Evolutionary conservation across 2,888 invertebrate genomes (phyloP).

Genomic region (Poecilus cupreus): DNA sequence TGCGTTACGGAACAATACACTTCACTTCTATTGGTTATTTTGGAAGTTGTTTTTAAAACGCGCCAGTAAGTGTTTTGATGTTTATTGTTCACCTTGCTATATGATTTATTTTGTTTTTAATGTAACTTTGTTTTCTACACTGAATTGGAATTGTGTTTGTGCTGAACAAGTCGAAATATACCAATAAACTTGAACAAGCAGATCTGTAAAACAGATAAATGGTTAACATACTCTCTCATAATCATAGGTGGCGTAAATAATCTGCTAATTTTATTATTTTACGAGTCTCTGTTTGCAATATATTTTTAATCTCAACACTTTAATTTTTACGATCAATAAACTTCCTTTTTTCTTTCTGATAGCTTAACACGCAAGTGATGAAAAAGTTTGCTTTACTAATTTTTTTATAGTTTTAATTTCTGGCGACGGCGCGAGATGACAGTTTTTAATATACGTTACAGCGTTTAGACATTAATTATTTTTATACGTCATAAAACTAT

Average conservation of each 20-base stretch:
- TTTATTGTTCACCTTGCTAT: conserved; percentile 1
- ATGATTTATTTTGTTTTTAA: conserved; percentile 40
- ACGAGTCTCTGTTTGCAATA: too few species aligned
- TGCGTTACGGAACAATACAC: neutral
- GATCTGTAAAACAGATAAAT: too few species aligned
- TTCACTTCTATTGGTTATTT: neutral
- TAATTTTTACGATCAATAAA: neutral
- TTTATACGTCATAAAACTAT: conserved; percentile 17
- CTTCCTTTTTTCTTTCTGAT: neutral
- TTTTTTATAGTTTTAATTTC: neutral
- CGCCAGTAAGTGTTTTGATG: neutral
- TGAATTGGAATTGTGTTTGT: neutral
- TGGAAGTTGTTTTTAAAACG: neutral
- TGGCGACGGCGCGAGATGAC: neutral
- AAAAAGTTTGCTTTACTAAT: neutral
- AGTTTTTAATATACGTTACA: conserved; percentile 18
- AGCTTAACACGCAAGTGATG: too few species aligned
- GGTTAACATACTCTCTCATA: too few species aligned
- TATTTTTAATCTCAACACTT: neutral
- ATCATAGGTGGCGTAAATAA: too few species aligned
- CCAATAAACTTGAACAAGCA: neutral
- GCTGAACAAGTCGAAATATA: neutral
- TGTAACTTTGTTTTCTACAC: neutral
- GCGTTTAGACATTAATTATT: neutral
- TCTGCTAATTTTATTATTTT: too few species aligned